Conservation (phyloP, 2,888 invertebrate genomes). For the Leptinotarsa peninsularis region DNA sequence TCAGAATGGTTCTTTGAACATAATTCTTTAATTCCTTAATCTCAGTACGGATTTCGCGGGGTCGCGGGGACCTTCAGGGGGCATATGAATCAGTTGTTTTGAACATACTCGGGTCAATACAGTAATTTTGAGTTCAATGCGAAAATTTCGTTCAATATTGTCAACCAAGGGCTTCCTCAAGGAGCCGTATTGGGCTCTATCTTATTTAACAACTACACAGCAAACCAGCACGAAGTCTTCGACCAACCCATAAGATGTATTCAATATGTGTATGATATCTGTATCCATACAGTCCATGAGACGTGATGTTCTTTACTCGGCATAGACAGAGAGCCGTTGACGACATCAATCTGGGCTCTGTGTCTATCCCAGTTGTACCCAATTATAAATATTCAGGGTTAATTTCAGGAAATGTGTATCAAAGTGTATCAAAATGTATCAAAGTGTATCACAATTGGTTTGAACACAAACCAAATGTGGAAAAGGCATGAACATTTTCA, state of each 20-base stretch:
- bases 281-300: too few relatives aligned
- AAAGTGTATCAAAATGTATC: background rate
- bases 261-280: background rate
- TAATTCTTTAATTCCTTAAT: background rate
- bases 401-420: background rate
- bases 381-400: too few relatives aligned
- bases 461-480: background rate
- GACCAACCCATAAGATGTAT: background rate
- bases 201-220: too few relatives aligned
- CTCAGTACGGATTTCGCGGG: background rate
- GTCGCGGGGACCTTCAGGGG: background rate
- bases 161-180: background rate
- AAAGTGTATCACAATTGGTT: too few relatives aligned
- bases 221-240: too few relatives aligned
- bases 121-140: slow-evolving; percentile 1
- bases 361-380: too few relatives aligned
- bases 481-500: background rate
- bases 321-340: slow-evolving; percentile 8
- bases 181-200: background rate
- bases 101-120: background rate
- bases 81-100: too few relatives aligned
- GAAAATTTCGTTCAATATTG: slow-evolving; percentile 2
- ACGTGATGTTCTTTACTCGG: background rate
- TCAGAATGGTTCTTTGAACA: background rate
- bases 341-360: background rate